These are phyloP conservation scores for Ecliptopera silaceata DNA, from an alignment of 2,888 invertebrate species.

Conservation along the genomic window DNA sequence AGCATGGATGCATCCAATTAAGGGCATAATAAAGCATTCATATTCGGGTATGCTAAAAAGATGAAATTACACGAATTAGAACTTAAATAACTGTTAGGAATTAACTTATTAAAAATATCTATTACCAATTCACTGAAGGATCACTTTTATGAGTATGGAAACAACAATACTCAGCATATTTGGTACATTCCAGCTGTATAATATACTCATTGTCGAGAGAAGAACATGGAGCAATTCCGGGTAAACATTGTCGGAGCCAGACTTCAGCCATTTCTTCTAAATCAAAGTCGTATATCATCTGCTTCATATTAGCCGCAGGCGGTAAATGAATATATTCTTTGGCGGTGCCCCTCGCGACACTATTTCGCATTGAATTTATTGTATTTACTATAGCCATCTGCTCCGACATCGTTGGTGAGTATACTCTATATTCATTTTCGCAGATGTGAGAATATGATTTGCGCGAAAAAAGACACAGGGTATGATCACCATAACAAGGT, in stretches of 20 bases:
- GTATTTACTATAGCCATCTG: slow-evolving; percentile 63
- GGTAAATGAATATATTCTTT: slow-evolving; percentile 61
- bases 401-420: slow-evolving; percentile 50
- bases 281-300: slow-evolving; percentile 69
- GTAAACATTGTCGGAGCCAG: slow-evolving; percentile 72
- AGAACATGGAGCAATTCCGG: slow-evolving; percentile 69
- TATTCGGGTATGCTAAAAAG: slow-evolving; percentile 57
- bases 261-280: slow-evolving; percentile 64
- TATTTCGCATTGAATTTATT: slow-evolving; percentile 72
- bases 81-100: background rate
- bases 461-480: slow-evolving; percentile 64
- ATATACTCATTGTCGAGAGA: slow-evolving; percentile 62
- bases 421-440: slow-evolving; percentile 50
- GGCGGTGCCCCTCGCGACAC: slow-evolving; percentile 59
- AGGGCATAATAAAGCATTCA: slow-evolving; percentile 64
- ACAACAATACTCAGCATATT: slow-evolving; percentile 63
- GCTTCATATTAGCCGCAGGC: slow-evolving; percentile 69
- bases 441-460: slow-evolving; percentile 56
- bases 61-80: slow-evolving; percentile 2
- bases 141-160: slow-evolving; percentile 37
- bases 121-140: slow-evolving; percentile 53
- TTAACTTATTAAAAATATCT: background rate
- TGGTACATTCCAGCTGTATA: slow-evolving; percentile 70
- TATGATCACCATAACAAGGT: slow-evolving; percentile 75
- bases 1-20: slow-evolving; percentile 67